Percentiles rank a stretch among this genome's conserved stretches.
Conservation (phyloP, 2,797 vertebrate genomes). For the Spondyliosoma cantharus region DNA sequence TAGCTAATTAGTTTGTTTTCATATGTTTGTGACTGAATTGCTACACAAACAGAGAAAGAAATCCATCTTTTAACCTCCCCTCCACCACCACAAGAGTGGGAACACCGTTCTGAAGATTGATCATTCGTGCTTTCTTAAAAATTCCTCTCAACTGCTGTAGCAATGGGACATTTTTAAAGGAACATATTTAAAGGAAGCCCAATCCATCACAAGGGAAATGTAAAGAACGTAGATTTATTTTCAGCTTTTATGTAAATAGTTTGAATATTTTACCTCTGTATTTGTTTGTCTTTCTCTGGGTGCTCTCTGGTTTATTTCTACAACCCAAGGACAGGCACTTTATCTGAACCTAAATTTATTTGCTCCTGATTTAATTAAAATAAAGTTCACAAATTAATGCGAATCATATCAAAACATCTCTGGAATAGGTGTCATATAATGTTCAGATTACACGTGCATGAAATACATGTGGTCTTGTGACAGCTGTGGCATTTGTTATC, state of each 20-base stretch:
- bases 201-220: neutral
- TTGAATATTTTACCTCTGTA: neutral
- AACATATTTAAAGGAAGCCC: neutral
- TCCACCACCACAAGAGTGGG: slow-evolving; percentile 54
- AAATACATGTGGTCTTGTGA: too few relatives aligned
- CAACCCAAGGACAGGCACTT: neutral
- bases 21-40: slow-evolving; percentile 51
- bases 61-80: slow-evolving; percentile 34
- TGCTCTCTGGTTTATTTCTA: neutral
- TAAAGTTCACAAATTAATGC: too few relatives aligned
- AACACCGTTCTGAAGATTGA: slow-evolving; percentile 23
- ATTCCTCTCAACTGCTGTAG: slow-evolving; percentile 4
- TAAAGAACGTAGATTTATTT: neutral
- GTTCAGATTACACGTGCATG: too few relatives aligned
- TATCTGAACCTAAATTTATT: neutral
- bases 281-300: neutral
- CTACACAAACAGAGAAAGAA: slow-evolving; percentile 45
- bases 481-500: too few relatives aligned
- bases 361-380: too few relatives aligned
- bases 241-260: neutral
- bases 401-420: too few relatives aligned
- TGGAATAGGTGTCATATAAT: too few relatives aligned
- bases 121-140: slow-evolving; percentile 7
- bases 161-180: neutral
- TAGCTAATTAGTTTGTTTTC: slow-evolving; percentile 59